A percentile compares a stretch with the other conserved stretches of the same genome.
These are phyloP conservation scores for Catocala sponsa DNA, from an alignment of 2,888 invertebrate species.

Conservation along the genomic window DNA sequence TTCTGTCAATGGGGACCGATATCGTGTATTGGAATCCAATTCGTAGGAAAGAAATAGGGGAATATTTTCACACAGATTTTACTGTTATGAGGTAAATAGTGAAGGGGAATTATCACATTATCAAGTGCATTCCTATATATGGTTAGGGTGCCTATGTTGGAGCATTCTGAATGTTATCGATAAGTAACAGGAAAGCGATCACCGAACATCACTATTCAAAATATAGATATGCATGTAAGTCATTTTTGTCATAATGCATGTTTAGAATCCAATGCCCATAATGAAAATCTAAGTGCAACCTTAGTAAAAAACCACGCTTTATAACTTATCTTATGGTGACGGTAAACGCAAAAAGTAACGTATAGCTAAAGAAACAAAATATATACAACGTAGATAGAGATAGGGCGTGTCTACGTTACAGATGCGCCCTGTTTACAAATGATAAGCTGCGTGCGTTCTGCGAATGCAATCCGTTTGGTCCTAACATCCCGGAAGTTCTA, in stretches of 20 bases:
- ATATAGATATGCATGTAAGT: too few species aligned
- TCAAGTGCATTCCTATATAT: slow-evolving; percentile 33
- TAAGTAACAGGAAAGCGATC: not conserved
- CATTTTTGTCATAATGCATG: too few species aligned
- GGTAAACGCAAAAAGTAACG: not conserved
- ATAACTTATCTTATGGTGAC: too few species aligned
- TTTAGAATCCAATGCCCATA: too few species aligned
- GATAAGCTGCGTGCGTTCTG: slow-evolving; percentile 70
- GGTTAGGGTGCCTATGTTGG: slow-evolving; percentile 15
- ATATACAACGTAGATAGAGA: slow-evolving; percentile 14
- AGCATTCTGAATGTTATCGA: slow-evolving; percentile 1
- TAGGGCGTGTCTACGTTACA: slow-evolving; percentile 54
- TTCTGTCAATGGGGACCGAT: slow-evolving; percentile 37
- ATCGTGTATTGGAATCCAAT: slow-evolving; percentile 51
- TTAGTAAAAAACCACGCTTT: too few species aligned
- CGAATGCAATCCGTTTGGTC: slow-evolving; percentile 68
- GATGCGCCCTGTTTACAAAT: slow-evolving; percentile 61
- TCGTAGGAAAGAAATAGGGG: slow-evolving; percentile 40
- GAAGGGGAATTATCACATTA: slow-evolving; percentile 33
- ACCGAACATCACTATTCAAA: too few species aligned
- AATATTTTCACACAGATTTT: slow-evolving; percentile 51
- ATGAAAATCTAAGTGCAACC: too few species aligned
- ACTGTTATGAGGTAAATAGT: slow-evolving; percentile 28
- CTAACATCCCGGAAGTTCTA: slow-evolving; percentile 65
- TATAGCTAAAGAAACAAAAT: not conserved